Evolutionary conservation across 2,797 vertebrate genomes (phyloP).

Genomic region (Squalus acanthias): DNA sequence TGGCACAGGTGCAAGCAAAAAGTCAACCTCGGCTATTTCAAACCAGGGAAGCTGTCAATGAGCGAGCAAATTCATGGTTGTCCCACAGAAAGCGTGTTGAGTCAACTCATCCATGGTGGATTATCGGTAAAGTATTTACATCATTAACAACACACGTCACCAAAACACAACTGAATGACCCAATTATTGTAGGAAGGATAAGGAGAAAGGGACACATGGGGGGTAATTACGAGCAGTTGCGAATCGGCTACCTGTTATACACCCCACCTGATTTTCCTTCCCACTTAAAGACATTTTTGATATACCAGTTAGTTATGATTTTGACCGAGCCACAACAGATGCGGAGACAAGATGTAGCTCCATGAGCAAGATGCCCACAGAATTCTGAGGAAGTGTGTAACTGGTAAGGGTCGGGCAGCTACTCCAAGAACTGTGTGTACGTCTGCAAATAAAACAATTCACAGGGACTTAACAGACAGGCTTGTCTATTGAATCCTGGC

Average conservation of each 20-base stretch:
- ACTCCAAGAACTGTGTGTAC: not conserved
- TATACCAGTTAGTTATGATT: not conserved
- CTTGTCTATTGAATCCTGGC: not conserved
- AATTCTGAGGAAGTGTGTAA: not conserved
- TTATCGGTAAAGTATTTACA: not conserved
- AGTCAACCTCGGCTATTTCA: not conserved
- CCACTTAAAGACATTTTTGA: not conserved
- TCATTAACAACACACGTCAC: not conserved
- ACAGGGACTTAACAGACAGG: not conserved
- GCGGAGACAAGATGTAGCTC: not conserved
- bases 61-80: not conserved
- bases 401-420: not conserved
- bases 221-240: not conserved
- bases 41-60: not conserved
- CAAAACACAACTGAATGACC: not conserved
- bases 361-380: not conserved
- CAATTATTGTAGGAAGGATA: not conserved
- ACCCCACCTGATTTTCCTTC: not conserved
- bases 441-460: not conserved
- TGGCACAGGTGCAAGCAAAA: not conserved
- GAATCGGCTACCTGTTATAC: not conserved
- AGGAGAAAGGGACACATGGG: not conserved
- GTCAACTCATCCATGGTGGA: not conserved
- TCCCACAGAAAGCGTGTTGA: not conserved
- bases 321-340: not conserved